Evolutionary conservation across 1,140 invertebrate species (phyloP).

Genomic region (Pseudobourletiella spinata): DNA sequence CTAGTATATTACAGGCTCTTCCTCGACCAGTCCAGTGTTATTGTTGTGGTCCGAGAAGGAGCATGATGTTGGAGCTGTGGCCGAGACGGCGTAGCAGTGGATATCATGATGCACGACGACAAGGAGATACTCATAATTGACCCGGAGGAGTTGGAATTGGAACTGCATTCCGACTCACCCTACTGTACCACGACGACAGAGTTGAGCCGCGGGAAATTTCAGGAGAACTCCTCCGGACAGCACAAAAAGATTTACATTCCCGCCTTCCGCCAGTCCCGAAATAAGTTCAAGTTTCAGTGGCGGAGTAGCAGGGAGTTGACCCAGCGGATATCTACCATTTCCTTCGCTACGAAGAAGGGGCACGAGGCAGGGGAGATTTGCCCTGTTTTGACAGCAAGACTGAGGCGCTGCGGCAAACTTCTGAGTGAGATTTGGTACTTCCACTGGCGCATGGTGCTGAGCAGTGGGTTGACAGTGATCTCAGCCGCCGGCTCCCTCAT

Average conservation of each 20-base stretch:
- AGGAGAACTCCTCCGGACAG: background rate
- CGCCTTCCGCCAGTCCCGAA: background rate
- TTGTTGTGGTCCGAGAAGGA: too few species aligned
- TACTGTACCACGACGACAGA: background rate
- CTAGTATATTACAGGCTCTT: too few species aligned
- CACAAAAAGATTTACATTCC: background rate
- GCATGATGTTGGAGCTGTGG: too few species aligned
- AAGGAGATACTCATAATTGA: background rate
- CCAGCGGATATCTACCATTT: background rate
- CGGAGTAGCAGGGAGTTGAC: background rate
- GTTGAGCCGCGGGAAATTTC: background rate
- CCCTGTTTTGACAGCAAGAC: too few species aligned
- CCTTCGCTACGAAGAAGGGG: background rate
- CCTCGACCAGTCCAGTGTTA: too few species aligned
- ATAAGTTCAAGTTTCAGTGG: background rate
- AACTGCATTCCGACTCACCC: background rate
- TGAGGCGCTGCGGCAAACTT: background rate
- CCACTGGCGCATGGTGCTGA: slow-evolving; percentile 13
- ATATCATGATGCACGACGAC: slow-evolving; percentile 1
- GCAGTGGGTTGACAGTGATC: slow-evolving; percentile 18
- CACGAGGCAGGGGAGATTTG: background rate
- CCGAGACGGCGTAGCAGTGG: slow-evolving; percentile 6
- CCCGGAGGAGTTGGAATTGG: background rate
- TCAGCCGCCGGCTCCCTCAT: slow-evolving; percentile 21
- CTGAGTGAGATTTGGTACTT: slow-evolving; percentile 2